Conservation (phyloP, 2,113 vertebrate genomes). For the Isichthys henryi region DNA sequence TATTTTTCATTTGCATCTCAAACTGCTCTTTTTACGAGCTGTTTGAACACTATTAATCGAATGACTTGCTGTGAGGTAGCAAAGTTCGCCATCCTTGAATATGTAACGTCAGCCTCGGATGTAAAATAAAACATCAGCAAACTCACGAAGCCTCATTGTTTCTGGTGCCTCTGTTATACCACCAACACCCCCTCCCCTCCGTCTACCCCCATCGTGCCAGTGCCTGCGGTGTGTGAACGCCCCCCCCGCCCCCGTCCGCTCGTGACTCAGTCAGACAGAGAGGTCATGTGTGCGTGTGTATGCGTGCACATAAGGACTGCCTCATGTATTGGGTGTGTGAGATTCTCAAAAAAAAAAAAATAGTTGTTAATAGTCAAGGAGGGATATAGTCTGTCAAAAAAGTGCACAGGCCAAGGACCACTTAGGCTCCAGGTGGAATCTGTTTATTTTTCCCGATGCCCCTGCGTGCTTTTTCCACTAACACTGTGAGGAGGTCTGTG, state of each 20-base stretch:
- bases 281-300: neutral
- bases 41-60: neutral
- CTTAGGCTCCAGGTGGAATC: neutral
- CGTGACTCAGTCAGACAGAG: conserved; percentile 16
- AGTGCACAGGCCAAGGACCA: neutral
- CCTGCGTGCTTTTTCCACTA: neutral
- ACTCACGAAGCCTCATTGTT: neutral
- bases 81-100: neutral
- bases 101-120: conserved; percentile 6
- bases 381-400: neutral
- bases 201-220: neutral
- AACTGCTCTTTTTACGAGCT: neutral
- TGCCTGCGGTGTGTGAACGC: conserved; percentile 17
- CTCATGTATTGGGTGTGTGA: neutral
- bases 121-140: conserved; percentile 10
- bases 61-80: neutral
- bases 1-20: neutral
- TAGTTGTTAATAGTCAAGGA: neutral
- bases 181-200: neutral
- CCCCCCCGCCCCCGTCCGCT: conserved; percentile 24
- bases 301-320: neutral
- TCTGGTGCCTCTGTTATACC: conserved; percentile 9
- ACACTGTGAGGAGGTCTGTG: neutral
- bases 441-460: conserved; percentile 1
- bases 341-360: neutral